These are phyloP conservation scores for Drosophila barbarae DNA, from an alignment of 2,888 invertebrate genomes.

Conservation along the genomic window DNA sequence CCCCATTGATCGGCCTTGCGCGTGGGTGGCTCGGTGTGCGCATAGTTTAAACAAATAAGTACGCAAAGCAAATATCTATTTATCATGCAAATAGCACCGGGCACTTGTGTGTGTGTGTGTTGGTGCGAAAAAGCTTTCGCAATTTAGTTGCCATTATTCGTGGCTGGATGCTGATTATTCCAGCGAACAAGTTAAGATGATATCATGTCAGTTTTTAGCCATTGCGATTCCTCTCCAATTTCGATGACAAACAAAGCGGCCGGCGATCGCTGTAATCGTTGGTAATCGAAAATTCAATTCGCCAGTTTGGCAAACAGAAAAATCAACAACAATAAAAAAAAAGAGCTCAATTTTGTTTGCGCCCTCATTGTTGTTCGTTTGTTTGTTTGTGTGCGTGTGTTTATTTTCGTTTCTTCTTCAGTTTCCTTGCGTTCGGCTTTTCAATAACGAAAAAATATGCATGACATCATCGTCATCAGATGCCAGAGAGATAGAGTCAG, in stretches of 20 bases:
- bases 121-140: conserved; percentile 35
- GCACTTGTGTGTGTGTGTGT: conserved; percentile 1
- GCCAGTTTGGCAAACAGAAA: conserved; percentile 10
- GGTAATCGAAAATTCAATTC: conserved; percentile 31
- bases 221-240: conserved; percentile 8
- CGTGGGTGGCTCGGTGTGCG: conserved; percentile 14
- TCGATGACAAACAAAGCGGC: conserved; percentile 24
- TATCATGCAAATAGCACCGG: conserved; percentile 29
- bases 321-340: conserved; percentile 24
- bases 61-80: conserved; percentile 31
- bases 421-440: conserved; percentile 50
- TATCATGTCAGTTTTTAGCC: conserved; percentile 66
- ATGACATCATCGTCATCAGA: conserved; percentile 64
- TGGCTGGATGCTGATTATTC: conserved; percentile 39
- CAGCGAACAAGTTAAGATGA: conserved; percentile 50
- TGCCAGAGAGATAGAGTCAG: conserved; percentile 26
- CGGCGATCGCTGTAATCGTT: conserved; percentile 20
- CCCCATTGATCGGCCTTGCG: conserved; percentile 29
- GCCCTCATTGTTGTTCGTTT: conserved; percentile 8
- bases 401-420: conserved; percentile 48
- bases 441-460: conserved; percentile 71
- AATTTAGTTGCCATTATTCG: conserved; percentile 38
- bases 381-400: conserved; percentile 2
- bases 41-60: conserved; percentile 39
- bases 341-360: conserved; percentile 35